phyloP scores from a whole-genome alignment of 2,797 vertebrate genomes.

The Bradypodion ventrale region DNA sequence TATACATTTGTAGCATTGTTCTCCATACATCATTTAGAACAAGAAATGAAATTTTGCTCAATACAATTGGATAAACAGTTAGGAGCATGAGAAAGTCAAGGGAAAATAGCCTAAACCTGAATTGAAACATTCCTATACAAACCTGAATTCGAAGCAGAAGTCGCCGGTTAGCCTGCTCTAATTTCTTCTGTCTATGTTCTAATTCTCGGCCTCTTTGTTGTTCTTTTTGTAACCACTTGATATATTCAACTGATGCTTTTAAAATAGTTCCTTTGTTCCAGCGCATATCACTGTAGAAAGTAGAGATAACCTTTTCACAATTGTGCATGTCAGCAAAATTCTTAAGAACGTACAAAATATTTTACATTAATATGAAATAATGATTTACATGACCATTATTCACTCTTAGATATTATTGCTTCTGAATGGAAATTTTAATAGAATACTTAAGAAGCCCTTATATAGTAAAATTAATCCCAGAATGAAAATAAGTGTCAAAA shows the following conservation, averaged over 20 bases:
- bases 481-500: slow-evolving; percentile 97
- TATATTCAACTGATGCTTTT: slow-evolving; percentile 99
- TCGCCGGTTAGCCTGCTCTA: slow-evolving; percentile 93
- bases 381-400: slow-evolving; percentile 98
- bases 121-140: slow-evolving; percentile 53
- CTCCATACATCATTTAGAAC: slow-evolving; percentile 39
- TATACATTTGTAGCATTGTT: slow-evolving; percentile 21
- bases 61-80: slow-evolving; percentile 40
- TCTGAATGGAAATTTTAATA: slow-evolving; percentile 99
- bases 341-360: slow-evolving; percentile 88
- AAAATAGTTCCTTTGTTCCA: slow-evolving; percentile 99
- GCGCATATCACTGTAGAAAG: slow-evolving; percentile 94
- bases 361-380: slow-evolving; percentile 96
- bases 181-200: slow-evolving; percentile 95
- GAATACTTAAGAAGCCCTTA: slow-evolving; percentile 99
- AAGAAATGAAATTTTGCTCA: slow-evolving; percentile 44
- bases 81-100: background rate
- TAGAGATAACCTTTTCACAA: slow-evolving; percentile 90
- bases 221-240: slow-evolving; percentile 99
- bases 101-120: slow-evolving; percentile 38
- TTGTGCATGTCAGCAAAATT: slow-evolving; percentile 90
- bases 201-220: slow-evolving; percentile 94
- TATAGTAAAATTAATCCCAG: slow-evolving; percentile 98
- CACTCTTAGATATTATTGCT: slow-evolving; percentile 97
- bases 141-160: slow-evolving; percentile 97